Evolutionary conservation across 2,797 vertebrate species (phyloP).

Genomic region (Sebastes trivittatus): DNA sequence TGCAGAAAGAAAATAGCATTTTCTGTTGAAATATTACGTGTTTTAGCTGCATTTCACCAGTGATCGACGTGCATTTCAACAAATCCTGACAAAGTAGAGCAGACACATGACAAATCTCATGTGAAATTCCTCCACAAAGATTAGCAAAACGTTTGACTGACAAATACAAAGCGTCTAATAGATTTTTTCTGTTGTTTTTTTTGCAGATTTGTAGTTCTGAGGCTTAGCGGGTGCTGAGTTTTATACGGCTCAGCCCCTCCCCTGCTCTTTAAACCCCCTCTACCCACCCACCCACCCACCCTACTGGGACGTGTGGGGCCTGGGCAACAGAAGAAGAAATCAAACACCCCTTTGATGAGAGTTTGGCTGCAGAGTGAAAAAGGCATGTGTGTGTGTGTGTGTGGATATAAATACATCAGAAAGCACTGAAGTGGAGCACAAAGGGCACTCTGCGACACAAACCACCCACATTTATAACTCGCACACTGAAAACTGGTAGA

Average conservation of each 20-base stretch:
- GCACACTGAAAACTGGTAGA: not conserved
- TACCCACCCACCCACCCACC: slow-evolving; percentile 33
- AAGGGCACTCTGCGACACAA: slow-evolving; percentile 44
- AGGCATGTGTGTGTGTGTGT: slow-evolving; percentile 37
- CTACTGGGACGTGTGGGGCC: slow-evolving; percentile 56
- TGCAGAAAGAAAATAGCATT: not conserved
- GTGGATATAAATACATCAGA: slow-evolving; percentile 74
- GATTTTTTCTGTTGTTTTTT: not conserved
- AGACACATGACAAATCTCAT: slow-evolving; percentile 38
- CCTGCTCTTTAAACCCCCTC: slow-evolving; percentile 34
- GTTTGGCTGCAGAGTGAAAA: slow-evolving; percentile 68
- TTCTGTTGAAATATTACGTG: not conserved
- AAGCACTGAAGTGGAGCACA: slow-evolving; percentile 51
- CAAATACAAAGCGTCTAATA: slow-evolving; percentile 56
- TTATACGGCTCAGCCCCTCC: slow-evolving; percentile 55
- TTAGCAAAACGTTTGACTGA: slow-evolving; percentile 46
- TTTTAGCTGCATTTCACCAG: slow-evolving; percentile 4
- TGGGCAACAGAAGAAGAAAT: slow-evolving; percentile 66
- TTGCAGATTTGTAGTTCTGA: slow-evolving; percentile 50
- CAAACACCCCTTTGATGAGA: slow-evolving; percentile 76
- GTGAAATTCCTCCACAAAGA: slow-evolving; percentile 32
- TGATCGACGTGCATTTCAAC: slow-evolving; percentile 16
- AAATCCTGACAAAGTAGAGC: slow-evolving; percentile 34
- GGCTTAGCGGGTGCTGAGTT: slow-evolving; percentile 46
- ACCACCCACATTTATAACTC: slow-evolving; percentile 36